These are phyloP conservation scores for Rhogogaster chlorosoma DNA, from an alignment of 2,888 invertebrate species.

Conservation along the genomic window DNA sequence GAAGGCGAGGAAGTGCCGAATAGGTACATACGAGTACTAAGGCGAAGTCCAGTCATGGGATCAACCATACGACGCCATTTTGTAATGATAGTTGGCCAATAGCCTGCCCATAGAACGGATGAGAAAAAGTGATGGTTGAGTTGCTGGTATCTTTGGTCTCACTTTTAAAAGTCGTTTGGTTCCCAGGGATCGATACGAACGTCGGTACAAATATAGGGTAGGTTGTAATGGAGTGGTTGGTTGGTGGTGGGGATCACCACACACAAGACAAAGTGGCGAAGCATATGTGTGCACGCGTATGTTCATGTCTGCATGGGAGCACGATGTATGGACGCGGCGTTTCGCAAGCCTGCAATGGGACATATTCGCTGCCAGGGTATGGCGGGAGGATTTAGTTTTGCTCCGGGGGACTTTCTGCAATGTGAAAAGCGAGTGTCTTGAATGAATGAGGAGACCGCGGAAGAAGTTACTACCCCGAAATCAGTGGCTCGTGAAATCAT, in stretches of 20 bases:
- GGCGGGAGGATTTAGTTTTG: background rate
- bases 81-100: background rate
- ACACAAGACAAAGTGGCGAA: conserved; percentile 3
- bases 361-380: conserved; percentile 2
- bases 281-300: background rate
- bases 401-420: background rate
- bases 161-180: conserved; percentile 50
- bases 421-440: background rate
- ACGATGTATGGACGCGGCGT: conserved; percentile 1
- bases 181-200: conserved; percentile 38
- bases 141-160: conserved; percentile 42
- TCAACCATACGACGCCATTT: background rate
- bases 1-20: background rate
- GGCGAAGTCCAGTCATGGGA: background rate
- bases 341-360: background rate
- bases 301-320: background rate
- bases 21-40: background rate
- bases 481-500: background rate
- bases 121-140: background rate
- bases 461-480: background rate
- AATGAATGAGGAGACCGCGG: background rate
- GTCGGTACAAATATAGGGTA: conserved; percentile 42
- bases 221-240: conserved; percentile 41
- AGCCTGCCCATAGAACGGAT: background rate
- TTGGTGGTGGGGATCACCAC: conserved; percentile 7